Conservation (phyloP, 2,113 vertebrate species). For the Dissostichus mawsoni region DNA sequence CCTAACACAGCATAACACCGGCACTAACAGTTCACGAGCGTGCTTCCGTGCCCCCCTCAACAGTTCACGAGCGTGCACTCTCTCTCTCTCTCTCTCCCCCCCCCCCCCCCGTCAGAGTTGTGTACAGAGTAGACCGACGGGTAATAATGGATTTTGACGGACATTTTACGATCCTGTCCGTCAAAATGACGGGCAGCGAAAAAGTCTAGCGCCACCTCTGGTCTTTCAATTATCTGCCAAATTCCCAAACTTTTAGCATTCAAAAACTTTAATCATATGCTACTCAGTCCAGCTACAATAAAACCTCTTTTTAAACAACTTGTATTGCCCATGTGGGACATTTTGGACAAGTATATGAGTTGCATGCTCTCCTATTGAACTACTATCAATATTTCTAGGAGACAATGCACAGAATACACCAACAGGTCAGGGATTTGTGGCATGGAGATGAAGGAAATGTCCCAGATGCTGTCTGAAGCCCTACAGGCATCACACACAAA, state of each 20-base stretch:
- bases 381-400: background rate
- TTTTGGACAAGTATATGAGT: background rate
- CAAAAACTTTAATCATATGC: slow-evolving; percentile 6
- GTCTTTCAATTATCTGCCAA: no score
- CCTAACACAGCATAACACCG: no score
- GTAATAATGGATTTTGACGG: no score
- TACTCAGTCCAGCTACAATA: background rate
- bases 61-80: no score
- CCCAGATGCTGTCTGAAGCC: slow-evolving; percentile 3
- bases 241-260: slow-evolving; percentile 5
- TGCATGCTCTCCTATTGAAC: background rate
- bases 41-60: no score
- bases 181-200: no score
- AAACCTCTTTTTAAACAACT: background rate
- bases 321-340: background rate
- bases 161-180: no score
- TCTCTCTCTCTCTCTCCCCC: no score
- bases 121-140: no score
- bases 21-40: no score
- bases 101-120: no score
- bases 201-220: no score
- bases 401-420: background rate
- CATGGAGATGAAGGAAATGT: slow-evolving; percentile 6
- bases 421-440: slow-evolving; percentile 7
- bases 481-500: slow-evolving; percentile 26